Conservation (phyloP, 2,797 vertebrate genomes). For the Argentina silus region DNA sequence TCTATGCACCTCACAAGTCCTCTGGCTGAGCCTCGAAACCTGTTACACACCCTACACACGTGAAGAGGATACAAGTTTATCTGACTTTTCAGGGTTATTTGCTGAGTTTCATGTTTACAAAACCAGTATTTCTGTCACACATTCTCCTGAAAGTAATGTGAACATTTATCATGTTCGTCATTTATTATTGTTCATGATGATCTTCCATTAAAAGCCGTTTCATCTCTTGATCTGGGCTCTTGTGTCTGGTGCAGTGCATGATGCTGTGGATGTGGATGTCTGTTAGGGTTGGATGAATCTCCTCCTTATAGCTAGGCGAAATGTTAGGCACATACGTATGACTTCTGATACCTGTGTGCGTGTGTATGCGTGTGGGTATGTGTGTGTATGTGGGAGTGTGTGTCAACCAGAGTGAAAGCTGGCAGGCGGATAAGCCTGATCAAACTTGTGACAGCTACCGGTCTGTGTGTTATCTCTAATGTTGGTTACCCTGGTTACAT, state of each 20-base stretch:
- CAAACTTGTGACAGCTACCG: too few species aligned
- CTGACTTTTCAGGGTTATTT: neutral
- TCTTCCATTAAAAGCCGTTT: neutral
- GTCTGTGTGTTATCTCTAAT: too few species aligned
- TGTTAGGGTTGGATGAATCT: too few species aligned
- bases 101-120: constrained; percentile 4
- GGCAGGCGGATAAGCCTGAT: too few species aligned
- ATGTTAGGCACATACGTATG: too few species aligned
- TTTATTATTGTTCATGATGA: neutral
- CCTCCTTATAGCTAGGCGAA: too few species aligned
- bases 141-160: neutral
- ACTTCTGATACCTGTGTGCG: too few species aligned
- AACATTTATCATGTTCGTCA: neutral
- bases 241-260: neutral
- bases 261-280: neutral
- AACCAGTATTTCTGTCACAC: neutral
- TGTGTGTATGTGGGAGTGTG: too few species aligned
- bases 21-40: neutral
- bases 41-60: too few species aligned
- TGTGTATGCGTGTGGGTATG: too few species aligned
- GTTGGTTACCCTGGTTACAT: too few species aligned
- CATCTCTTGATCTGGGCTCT: neutral
- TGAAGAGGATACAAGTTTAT: neutral
- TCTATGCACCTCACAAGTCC: neutral
- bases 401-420: too few species aligned